phyloP scores from a whole-genome alignment of 2,113 vertebrate genomes.

The Takifugu bimaculatus region DNA sequence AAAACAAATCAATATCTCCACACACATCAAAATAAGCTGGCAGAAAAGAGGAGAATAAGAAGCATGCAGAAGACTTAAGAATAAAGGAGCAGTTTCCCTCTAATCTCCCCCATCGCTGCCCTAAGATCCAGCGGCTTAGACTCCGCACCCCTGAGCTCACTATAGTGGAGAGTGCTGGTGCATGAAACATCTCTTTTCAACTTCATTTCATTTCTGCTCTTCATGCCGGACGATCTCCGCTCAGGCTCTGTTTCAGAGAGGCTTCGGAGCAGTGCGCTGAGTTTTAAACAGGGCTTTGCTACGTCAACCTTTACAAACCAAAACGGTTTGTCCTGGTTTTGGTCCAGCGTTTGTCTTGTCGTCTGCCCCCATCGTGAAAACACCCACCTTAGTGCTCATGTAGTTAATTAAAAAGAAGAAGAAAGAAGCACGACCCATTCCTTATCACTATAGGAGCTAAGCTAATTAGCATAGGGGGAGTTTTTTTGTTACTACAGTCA shows the following conservation, averaged over 20 bases:
- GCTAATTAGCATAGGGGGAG: too few relatives aligned
- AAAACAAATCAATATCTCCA: slow-evolving; percentile 40
- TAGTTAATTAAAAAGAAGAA: too few relatives aligned
- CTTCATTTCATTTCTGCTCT: slow-evolving; percentile 64
- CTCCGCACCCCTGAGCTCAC: slow-evolving; percentile 53
- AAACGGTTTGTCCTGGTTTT: too few relatives aligned
- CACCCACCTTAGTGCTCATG: too few relatives aligned
- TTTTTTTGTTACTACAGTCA: too few relatives aligned
- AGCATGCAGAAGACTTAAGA: slow-evolving; percentile 29
- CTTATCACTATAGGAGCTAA: too few relatives aligned
- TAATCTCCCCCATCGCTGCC: slow-evolving; percentile 67
- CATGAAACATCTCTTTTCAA: slow-evolving; percentile 68
- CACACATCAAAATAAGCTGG: slow-evolving; percentile 43
- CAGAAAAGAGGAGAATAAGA: slow-evolving; percentile 50
- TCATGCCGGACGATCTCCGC: slow-evolving; percentile 36
- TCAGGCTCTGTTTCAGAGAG: slow-evolving; percentile 26
- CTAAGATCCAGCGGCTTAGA: slow-evolving; percentile 67
- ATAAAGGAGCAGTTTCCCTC: slow-evolving; percentile 47
- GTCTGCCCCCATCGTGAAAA: too few relatives aligned
- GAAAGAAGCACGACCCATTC: too few relatives aligned
- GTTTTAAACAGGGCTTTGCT: too few relatives aligned
- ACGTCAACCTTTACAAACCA: too few relatives aligned
- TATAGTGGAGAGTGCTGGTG: slow-evolving; percentile 51
- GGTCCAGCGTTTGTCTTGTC: too few relatives aligned
- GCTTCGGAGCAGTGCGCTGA: slow-evolving; percentile 10